phyloP scores from a whole-genome alignment of 2,797 vertebrate species.

The Jordanella pulchra region DNA sequence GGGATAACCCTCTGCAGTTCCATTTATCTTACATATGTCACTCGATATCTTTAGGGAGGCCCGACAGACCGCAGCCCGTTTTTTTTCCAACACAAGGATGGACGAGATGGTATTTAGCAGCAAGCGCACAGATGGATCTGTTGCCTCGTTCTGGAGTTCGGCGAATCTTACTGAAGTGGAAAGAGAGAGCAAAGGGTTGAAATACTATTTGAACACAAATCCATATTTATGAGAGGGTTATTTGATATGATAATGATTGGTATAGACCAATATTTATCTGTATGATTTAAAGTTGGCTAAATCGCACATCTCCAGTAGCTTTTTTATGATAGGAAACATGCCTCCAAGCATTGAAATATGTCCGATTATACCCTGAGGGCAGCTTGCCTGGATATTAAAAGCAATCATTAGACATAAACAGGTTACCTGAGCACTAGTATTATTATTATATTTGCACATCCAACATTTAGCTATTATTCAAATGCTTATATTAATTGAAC shows the following conservation, averaged over 20 bases:
- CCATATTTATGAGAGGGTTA: not conserved
- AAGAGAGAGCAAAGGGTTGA: constrained; percentile 6
- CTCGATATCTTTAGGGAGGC: constrained; percentile 42
- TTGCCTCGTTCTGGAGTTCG: constrained; percentile 20
- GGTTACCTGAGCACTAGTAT: not conserved
- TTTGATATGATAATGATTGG: not conserved
- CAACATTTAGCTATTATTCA: not conserved
- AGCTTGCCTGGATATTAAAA: not conserved
- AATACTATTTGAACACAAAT: not conserved
- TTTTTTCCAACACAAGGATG: constrained; percentile 11
- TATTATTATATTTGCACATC: not conserved
- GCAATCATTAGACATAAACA: not conserved
- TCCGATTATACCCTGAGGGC: no score
- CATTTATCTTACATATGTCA: constrained; percentile 53
- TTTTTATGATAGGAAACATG: constrained; percentile 1
- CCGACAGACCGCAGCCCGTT: not conserved
- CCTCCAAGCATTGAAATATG: not conserved
- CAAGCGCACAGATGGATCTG: constrained; percentile 24
- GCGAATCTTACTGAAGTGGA: constrained; percentile 13
- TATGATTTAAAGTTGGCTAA: not conserved
- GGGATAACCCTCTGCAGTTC: constrained; percentile 63
- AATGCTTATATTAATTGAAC: not conserved
- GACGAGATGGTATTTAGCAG: constrained; percentile 11
- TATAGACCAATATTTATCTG: not conserved
- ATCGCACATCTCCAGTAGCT: not conserved